Conservation (phyloP, 1,140 invertebrate genomes). For the Tetragonula clypearis region DNA sequence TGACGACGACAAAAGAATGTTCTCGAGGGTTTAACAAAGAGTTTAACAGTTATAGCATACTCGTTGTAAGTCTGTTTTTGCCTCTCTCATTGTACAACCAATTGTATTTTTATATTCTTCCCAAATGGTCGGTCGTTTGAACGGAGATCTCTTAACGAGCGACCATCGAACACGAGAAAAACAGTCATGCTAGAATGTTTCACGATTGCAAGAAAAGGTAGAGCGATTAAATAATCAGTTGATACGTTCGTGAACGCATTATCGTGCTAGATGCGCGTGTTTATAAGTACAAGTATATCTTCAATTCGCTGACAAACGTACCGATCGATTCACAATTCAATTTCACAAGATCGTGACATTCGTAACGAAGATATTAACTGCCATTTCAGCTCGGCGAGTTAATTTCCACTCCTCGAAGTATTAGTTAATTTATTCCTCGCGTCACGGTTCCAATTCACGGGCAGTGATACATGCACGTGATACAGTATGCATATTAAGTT, state of each 20-base stretch:
- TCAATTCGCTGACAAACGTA: background rate
- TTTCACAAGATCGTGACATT: background rate
- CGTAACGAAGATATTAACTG: background rate
- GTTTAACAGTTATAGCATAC: too few species aligned
- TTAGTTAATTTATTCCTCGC: background rate
- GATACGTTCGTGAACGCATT: background rate
- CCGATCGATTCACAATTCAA: background rate
- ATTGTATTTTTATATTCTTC: too few species aligned
- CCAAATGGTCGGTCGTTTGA: background rate
- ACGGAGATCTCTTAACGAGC: background rate
- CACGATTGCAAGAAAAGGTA: background rate
- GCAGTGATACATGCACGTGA: background rate
- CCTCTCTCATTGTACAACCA: too few species aligned
- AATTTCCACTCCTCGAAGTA: background rate
- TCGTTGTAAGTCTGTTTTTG: too few species aligned
- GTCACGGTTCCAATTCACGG: background rate
- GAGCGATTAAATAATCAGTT: background rate
- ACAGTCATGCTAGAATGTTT: background rate
- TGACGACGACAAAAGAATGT: too few species aligned
- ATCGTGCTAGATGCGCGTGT: too few species aligned
- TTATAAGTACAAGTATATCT: background rate
- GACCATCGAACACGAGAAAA: background rate
- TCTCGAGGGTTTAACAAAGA: too few species aligned
- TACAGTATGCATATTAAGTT: background rate
- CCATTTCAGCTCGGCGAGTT: background rate